Percentiles rank a stretch among this genome's conserved stretches.
Conservation (phyloP, 2,113 vertebrate species). For the Ictidomys tridecemlineatus region DNA sequence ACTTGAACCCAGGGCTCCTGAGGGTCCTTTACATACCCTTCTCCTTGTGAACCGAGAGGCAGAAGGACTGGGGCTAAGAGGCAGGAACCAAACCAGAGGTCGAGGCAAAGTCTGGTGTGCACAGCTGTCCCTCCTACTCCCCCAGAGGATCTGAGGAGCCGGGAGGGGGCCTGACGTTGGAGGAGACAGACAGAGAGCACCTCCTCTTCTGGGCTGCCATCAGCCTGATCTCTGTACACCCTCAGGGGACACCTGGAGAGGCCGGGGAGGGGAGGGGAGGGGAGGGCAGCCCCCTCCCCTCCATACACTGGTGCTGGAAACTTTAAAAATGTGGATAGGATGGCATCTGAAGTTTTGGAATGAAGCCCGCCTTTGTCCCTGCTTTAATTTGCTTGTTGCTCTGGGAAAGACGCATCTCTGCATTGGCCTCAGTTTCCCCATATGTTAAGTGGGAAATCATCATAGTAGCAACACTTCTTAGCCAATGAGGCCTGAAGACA, state of each 20-base stretch:
- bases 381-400: background rate
- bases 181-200: background rate
- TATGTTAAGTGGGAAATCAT: background rate
- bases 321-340: background rate
- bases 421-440: background rate
- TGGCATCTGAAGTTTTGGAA: background rate
- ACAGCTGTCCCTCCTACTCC: background rate
- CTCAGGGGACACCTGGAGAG: background rate
- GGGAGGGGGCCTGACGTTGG: background rate
- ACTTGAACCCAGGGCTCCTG: background rate
- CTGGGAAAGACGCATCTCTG: background rate
- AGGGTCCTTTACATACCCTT: rapidly evolving
- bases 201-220: background rate
- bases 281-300: background rate
- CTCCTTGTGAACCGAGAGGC: background rate
- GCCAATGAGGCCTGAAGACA: background rate
- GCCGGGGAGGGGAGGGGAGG: rapidly evolving
- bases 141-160: background rate
- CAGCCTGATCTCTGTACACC: background rate
- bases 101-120: background rate
- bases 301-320: background rate
- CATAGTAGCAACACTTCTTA: background rate
- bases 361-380: background rate
- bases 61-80: background rate
- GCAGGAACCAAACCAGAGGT: background rate